Base-by-base conservation (phyloP, 2,888 invertebrate genomes). In the Rhingia rostrata region DNA sequence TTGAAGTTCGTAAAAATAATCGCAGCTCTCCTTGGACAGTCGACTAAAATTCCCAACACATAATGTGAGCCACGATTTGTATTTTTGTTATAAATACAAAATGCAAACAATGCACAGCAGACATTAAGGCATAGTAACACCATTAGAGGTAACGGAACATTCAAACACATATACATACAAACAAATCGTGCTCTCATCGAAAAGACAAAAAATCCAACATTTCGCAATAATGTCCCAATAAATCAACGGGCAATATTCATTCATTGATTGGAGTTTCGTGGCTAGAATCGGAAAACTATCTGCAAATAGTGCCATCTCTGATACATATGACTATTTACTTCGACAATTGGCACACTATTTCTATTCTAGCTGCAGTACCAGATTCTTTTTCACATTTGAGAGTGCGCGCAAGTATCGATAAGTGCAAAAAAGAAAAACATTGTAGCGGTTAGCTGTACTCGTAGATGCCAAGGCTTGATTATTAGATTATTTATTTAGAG, bases 401-500 rank as follows among this genome's bases (percentile, higher is more conserved):
- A 56, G 63, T n/a, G 74, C 41, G 37, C 58, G 32, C 73, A 43
- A 33, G 30, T 30, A 61, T 77, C 41, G 43, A 47, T 45, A 22
- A 22, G 22, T 22, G 22, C 54, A 45, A 49, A 35, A 51, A 49
- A n/a, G n/a, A 47, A 73, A 64, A 49, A 67, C 49, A 72, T 78
- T 78, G 54, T 72, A 56, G 72, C 61, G 61, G 78, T 78, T 67
- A 75, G 51, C 66, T 51, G 74, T 74, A 41, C 53, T 54, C 39
- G 39, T 32, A 67, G 75, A 69, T 81, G 63, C 45, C 51, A 7
- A 53, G 51, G 56, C 66, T 56, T 78, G 82, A 82, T 82, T 70
- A 72, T 72, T 32, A 60, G 82, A 82, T 82, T 78, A 72, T 77
- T 82, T 82, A 82, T 63, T 81, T 47, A 81, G 64, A 77, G 45